These are phyloP conservation scores for Pteromalus puparum DNA, from an alignment of 1,140 invertebrate species.

Conservation along the genomic window DNA sequence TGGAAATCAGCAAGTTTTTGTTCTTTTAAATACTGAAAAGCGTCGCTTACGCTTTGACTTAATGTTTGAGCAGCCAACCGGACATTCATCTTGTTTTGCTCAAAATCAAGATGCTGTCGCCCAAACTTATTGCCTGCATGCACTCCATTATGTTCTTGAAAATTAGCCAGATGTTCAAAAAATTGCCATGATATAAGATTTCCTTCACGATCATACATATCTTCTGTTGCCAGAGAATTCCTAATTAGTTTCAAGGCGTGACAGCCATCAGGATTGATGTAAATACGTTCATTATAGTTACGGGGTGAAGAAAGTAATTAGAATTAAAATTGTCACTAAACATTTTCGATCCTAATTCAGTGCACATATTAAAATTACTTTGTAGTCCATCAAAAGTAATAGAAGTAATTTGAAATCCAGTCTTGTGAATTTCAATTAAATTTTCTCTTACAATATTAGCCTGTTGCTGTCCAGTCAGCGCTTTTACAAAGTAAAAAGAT, in stretches of 20 bases:
- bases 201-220: slow-evolving; percentile 44
- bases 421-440: slow-evolving; percentile 38
- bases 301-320: slow-evolving; percentile 52
- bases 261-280: slow-evolving; percentile 56
- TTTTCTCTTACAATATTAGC: slow-evolving; percentile 39
- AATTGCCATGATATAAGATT: slow-evolving; percentile 55
- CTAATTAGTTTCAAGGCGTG: slow-evolving; percentile 57
- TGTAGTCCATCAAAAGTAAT: slow-evolving; percentile 54
- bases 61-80: slow-evolving; percentile 49
- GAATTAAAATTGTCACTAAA: slow-evolving; percentile 31
- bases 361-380: slow-evolving; percentile 47
- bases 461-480: slow-evolving; percentile 41
- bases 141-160: slow-evolving; percentile 57
- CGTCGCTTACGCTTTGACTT: slow-evolving; percentile 57
- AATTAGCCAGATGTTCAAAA: slow-evolving; percentile 50
- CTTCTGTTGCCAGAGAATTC: slow-evolving; percentile 54
- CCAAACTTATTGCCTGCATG: slow-evolving; percentile 37
- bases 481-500: slow-evolving; percentile 49
- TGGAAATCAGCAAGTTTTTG: slow-evolving; percentile 54
- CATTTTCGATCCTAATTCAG: slow-evolving; percentile 53
- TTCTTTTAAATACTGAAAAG: slow-evolving; percentile 53
- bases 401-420: slow-evolving; percentile 42
- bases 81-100: slow-evolving; percentile 48
- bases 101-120: slow-evolving; percentile 39
- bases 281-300: slow-evolving; percentile 46